Evolutionary conservation across 2,113 vertebrate species (phyloP).

Genomic region (Burhinus bistriatus): DNA sequence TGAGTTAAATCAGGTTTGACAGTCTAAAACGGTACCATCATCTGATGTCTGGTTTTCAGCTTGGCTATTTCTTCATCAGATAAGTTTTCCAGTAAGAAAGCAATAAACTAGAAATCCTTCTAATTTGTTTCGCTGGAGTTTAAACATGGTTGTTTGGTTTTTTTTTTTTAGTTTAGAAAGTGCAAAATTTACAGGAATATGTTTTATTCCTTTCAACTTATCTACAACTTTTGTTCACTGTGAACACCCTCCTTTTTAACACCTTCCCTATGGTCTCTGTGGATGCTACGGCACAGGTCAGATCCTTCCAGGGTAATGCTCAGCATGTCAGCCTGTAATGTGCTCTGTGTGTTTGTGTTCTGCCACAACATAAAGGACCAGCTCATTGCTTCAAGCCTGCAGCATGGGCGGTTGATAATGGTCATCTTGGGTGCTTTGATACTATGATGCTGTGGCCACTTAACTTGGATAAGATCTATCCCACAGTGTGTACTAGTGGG

Average conservation of each 20-base stretch:
- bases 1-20: neutral
- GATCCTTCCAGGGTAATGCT: neutral
- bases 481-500: accelerated
- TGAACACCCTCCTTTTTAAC: neutral
- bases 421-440: neutral
- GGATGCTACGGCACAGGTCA: neutral
- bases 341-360: neutral
- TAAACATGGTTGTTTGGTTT: neutral
- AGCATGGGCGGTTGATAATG: accelerated
- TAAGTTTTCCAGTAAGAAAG: neutral
- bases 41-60: neutral
- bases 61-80: neutral
- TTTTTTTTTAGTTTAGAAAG: neutral
- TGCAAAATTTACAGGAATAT: neutral
- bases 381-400: neutral
- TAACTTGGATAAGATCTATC: neutral
- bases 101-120: neutral
- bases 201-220: neutral
- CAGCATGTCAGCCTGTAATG: neutral
- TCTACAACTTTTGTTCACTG: neutral
- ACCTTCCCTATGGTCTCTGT: neutral
- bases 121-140: neutral
- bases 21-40: neutral
- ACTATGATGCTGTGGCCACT: neutral
- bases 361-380: accelerated